Conservation (phyloP, 2,888 invertebrate species). For the Mythimna impura region DNA sequence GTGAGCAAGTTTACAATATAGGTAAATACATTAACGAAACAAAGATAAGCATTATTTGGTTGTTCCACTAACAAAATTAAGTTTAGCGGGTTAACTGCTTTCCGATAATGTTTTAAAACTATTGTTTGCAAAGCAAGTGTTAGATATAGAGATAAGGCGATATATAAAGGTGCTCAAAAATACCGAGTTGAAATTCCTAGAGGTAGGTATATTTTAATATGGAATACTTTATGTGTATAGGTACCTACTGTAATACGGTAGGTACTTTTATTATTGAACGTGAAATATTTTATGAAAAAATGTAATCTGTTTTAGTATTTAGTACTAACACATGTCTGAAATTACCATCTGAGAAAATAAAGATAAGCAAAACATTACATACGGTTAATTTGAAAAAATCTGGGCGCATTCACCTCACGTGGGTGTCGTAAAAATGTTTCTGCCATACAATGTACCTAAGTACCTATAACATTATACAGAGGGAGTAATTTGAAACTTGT, state of each 20-base stretch:
- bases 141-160: too few species aligned
- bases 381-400: constrained; percentile 54
- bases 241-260: too few species aligned
- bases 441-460: constrained; percentile 14
- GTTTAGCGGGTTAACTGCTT: constrained; percentile 9
- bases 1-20: constrained; percentile 47
- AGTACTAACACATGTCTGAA: constrained; percentile 2
- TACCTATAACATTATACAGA: constrained; percentile 17
- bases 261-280: background rate
- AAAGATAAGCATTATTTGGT: constrained; percentile 45
- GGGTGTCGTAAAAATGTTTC: constrained; percentile 52
- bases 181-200: too few species aligned
- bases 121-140: background rate
- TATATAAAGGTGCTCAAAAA: too few species aligned
- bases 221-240: too few species aligned
- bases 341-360: constrained; percentile 36
- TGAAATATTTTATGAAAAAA: background rate
- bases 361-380: constrained; percentile 43
- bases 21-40: constrained; percentile 43
- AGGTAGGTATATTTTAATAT: too few species aligned
- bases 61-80: constrained; percentile 15
- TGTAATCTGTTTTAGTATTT: constrained; percentile 1
- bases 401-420: constrained; percentile 60
- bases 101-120: constrained; percentile 2
- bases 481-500: constrained; percentile 34